Evolutionary conservation across 2,113 vertebrate species (phyloP).

Genomic region (Silurus asotus): DNA sequence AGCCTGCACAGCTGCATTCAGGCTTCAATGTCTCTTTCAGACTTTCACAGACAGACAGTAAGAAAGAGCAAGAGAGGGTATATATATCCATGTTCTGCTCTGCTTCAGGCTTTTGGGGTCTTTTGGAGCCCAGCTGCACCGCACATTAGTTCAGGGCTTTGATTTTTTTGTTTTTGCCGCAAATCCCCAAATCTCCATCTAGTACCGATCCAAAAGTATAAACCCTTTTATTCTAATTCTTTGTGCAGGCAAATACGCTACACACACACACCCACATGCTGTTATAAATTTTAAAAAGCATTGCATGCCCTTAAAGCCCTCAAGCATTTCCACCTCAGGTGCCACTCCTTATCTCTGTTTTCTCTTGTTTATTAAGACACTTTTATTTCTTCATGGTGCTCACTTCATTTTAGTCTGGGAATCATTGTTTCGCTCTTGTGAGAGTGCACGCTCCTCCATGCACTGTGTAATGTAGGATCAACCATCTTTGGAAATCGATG

Average conservation of each 20-base stretch:
- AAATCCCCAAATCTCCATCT: conserved; percentile 11
- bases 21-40: conserved; percentile 4
- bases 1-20: conserved; percentile 67
- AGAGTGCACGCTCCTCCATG: conserved; percentile 46
- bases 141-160: conserved; percentile 33
- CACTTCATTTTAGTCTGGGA: conserved; percentile 65
- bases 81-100: background rate
- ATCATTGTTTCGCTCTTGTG: conserved; percentile 44
- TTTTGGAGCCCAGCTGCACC: background rate
- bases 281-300: background rate
- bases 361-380: conserved; percentile 58
- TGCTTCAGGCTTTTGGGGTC: background rate
- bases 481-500: conserved; percentile 66
- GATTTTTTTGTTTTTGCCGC: conserved; percentile 21
- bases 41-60: conserved; percentile 9
- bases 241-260: conserved; percentile 13
- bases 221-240: conserved; percentile 33
- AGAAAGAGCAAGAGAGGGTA: background rate
- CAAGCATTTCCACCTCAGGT: conserved; percentile 2
- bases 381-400: conserved; percentile 56
- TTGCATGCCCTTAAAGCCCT: background rate
- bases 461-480: conserved; percentile 70
- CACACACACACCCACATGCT: background rate
- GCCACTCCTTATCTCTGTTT: conserved; percentile 37
- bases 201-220: conserved; percentile 21